phyloP scores from a whole-genome alignment of 1,140 invertebrate genomes.

The Batillaria attramentaria region DNA sequence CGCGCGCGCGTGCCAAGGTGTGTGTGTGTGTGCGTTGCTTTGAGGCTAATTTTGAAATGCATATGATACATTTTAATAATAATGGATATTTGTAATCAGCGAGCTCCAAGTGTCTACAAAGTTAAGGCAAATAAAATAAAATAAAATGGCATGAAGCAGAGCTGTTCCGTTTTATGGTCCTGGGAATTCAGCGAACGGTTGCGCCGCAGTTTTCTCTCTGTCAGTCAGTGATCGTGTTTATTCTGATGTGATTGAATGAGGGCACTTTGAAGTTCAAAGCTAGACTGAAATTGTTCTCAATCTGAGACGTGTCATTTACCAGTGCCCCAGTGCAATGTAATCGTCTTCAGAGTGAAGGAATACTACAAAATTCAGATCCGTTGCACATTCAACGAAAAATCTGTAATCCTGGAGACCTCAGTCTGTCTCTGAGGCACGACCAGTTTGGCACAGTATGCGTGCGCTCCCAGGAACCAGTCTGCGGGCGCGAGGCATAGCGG shows the following conservation, averaged over 20 bases:
- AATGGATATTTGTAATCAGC: neutral
- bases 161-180: neutral
- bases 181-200: neutral
- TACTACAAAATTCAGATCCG: neutral
- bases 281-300: neutral
- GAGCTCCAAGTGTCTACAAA: neutral
- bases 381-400: neutral
- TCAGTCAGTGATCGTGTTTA: neutral
- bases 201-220: neutral
- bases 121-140: neutral
- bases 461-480: neutral
- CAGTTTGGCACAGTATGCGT: neutral
- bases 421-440: neutral
- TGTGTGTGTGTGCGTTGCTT: neutral
- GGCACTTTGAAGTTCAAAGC: too few species aligned
- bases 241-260: too few species aligned
- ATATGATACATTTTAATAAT: neutral
- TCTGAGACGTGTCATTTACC: neutral
- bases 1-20: slow-evolving; percentile 4
- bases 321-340: neutral
- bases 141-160: neutral
- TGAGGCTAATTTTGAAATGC: neutral
- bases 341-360: neutral
- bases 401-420: neutral
- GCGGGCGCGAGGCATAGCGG: neutral